phyloP scores from a whole-genome alignment of 2,113 vertebrate species.

The Trinectes maculatus region DNA sequence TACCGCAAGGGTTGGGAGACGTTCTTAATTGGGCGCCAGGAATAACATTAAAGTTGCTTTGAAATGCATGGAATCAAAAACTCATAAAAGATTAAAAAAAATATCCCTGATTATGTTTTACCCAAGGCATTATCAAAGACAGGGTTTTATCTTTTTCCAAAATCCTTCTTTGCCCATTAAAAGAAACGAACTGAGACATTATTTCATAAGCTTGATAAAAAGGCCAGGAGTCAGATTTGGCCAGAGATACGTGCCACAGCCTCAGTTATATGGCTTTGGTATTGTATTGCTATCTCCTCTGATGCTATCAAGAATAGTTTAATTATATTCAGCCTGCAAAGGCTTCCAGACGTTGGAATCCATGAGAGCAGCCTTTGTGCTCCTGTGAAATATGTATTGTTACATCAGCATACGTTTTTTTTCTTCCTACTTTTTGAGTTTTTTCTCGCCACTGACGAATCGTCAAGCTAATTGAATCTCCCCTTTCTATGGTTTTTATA shows the following conservation, averaged over 20 bases:
- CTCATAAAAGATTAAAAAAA: slow-evolving; percentile 36
- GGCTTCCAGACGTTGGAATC: slow-evolving; percentile 31
- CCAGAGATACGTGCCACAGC: slow-evolving; percentile 61
- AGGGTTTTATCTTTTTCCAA: slow-evolving; percentile 53
- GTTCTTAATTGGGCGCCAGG: slow-evolving; percentile 74
- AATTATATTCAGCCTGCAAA: slow-evolving; percentile 50
- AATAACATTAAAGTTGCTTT: slow-evolving; percentile 75
- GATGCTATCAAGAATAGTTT: slow-evolving; percentile 64
- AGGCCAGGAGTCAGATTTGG: slow-evolving; percentile 65
- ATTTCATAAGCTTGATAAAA: slow-evolving; percentile 68
- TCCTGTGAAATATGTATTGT: slow-evolving; percentile 26
- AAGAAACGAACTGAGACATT: slow-evolving; percentile 69
- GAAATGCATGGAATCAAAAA: slow-evolving; percentile 63
- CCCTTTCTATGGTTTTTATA: slow-evolving; percentile 10
- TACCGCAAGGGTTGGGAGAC: slow-evolving; percentile 35
- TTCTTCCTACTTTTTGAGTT: slow-evolving; percentile 7
- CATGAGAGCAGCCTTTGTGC: slow-evolving; percentile 27
- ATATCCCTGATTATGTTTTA: slow-evolving; percentile 32
- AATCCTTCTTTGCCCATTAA: slow-evolving; percentile 61
- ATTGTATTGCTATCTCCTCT: slow-evolving; percentile 62
- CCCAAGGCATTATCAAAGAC: slow-evolving; percentile 50
- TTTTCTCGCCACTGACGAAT: slow-evolving; percentile 4
- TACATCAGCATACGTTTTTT: not conserved
- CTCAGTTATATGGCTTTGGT: slow-evolving; percentile 66
- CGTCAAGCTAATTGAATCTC: not conserved